phyloP scores from a whole-genome alignment of 2,888 invertebrate species.

The Merodon equestris region DNA sequence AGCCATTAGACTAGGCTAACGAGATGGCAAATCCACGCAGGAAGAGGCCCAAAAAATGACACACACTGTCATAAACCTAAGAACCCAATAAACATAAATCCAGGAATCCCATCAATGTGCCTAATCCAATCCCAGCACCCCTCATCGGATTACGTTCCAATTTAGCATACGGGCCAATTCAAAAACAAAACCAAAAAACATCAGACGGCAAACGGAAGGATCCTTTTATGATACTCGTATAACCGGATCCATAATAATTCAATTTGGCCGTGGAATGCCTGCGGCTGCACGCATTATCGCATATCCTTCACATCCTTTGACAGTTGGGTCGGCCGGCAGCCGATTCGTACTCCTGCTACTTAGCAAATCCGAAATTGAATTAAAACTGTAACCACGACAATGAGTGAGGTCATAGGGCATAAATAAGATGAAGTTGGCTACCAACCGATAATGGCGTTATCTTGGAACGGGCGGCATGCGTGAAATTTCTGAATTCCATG shows the following conservation, averaged over 20 bases:
- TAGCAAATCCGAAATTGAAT: slow-evolving; percentile 44
- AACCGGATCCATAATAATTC: slow-evolving; percentile 30
- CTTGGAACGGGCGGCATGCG: slow-evolving; percentile 6
- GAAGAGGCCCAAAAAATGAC: not conserved
- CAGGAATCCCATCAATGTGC: slow-evolving; percentile 42
- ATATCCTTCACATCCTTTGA: not conserved
- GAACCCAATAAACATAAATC: slow-evolving; percentile 58
- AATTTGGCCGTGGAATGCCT: slow-evolving; percentile 14
- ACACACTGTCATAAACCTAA: slow-evolving; percentile 43
- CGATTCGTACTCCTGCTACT: slow-evolving; percentile 1
- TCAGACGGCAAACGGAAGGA: slow-evolving; percentile 33
- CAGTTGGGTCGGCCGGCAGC: no score
- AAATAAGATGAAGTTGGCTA: slow-evolving; percentile 7
- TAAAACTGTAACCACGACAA: slow-evolving; percentile 29
- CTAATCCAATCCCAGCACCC: slow-evolving; percentile 44
- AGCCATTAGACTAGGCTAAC: no score
- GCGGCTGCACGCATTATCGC: not conserved
- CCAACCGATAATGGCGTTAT: slow-evolving; percentile 34
- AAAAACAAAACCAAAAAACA: slow-evolving; percentile 12
- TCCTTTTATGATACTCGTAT: slow-evolving; percentile 53
- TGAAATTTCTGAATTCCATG: slow-evolving; percentile 2
- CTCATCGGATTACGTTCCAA: slow-evolving; percentile 46
- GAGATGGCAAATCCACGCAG: not conserved
- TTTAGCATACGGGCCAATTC: slow-evolving; percentile 57
- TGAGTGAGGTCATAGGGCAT: not conserved